Conservation (phyloP, 2,888 invertebrate species). For the Eustalomyia histrio region DNA sequence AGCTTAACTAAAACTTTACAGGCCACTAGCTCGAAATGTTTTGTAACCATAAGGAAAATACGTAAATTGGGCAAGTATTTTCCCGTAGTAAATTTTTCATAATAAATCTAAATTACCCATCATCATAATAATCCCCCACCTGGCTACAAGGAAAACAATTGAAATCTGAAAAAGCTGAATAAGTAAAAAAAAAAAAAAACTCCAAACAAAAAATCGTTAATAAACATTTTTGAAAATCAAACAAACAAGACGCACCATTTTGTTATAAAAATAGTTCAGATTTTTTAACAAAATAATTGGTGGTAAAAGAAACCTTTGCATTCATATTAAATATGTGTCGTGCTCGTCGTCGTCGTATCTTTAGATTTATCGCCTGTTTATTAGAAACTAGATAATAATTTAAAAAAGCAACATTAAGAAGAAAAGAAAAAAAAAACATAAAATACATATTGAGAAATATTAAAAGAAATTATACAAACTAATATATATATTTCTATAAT, state of each 20-base stretch:
- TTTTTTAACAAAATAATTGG: constrained; percentile 49
- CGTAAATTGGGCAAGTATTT: constrained; percentile 85
- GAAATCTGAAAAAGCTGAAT: constrained; percentile 6
- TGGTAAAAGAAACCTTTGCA: constrained; percentile 48
- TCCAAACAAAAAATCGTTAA: not conserved
- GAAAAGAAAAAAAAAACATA: constrained; percentile 40
- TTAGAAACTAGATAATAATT: constrained; percentile 71
- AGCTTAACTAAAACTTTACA: constrained; percentile 78
- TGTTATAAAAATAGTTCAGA: constrained; percentile 47
- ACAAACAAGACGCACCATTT: constrained; percentile 42
- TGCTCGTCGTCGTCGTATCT: constrained; percentile 50
- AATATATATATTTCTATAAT: constrained; percentile 64
- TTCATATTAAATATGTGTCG: constrained; percentile 58
- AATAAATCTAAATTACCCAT: constrained; percentile 63
- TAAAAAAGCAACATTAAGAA: constrained; percentile 30
- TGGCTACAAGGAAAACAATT: constrained; percentile 1
- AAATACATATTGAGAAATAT: constrained; percentile 32
- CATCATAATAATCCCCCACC: not conserved
- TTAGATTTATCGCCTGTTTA: constrained; percentile 72
- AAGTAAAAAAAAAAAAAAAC: not conserved
- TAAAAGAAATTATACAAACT: constrained; percentile 37
- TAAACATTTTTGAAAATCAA: constrained; percentile 12
- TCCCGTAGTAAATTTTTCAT: constrained; percentile 81
- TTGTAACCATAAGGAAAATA: constrained; percentile 81
- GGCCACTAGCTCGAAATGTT: constrained; percentile 77